Conservation (phyloP, 2,113 vertebrate species). For the Labrus mixtus region DNA sequence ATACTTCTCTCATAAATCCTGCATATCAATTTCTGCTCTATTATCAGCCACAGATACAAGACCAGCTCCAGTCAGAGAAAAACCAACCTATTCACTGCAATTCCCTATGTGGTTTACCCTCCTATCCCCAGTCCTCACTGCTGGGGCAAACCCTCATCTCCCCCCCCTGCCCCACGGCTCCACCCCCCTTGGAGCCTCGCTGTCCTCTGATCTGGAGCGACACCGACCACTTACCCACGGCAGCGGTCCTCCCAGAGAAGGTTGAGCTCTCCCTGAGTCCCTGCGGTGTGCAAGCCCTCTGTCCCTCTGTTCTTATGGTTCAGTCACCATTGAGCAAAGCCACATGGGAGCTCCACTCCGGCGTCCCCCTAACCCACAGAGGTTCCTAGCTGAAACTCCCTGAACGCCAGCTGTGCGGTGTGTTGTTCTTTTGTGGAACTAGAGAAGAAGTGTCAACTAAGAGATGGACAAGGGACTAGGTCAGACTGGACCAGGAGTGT, state of each 20-base stretch:
- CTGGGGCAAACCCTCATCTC: constrained; percentile 41
- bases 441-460: neutral
- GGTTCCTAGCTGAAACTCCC: constrained; percentile 26
- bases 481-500: neutral
- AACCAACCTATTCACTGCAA: constrained; percentile 33
- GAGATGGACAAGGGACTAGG: neutral
- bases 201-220: constrained; percentile 74
- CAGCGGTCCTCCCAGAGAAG: constrained; percentile 63
- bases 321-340: constrained; percentile 73
- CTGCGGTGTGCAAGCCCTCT: constrained; percentile 69
- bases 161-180: constrained; percentile 37
- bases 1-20: neutral
- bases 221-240: constrained; percentile 67
- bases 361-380: constrained; percentile 31
- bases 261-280: constrained; percentile 72
- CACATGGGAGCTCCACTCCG: constrained; percentile 71
- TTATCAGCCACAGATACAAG: neutral
- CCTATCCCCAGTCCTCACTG: constrained; percentile 43
- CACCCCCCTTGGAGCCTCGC: constrained; percentile 44
- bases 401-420: constrained; percentile 1
- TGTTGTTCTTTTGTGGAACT: constrained; percentile 22
- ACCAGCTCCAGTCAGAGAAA: constrained; percentile 28
- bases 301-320: constrained; percentile 77
- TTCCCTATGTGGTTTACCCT: constrained; percentile 64
- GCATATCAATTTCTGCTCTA: neutral